Conservation (phyloP, 37 sponge, comb jelly and placozoan genomes). For the Aphrocallistes beatrix region DNA sequence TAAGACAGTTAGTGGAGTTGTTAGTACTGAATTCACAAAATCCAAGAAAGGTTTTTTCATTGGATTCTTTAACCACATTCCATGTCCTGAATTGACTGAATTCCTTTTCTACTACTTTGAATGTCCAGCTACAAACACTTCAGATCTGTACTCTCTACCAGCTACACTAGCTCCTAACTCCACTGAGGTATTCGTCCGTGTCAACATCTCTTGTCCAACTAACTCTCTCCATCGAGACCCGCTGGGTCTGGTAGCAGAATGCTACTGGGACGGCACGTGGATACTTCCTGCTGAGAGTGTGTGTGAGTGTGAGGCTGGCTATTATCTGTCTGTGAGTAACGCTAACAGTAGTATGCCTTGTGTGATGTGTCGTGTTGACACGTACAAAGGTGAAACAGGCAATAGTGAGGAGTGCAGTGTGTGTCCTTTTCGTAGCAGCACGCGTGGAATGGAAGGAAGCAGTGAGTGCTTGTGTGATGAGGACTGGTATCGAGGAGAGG, state of each 20-base stretch:
- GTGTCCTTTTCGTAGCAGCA: neutral
- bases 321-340: neutral
- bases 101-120: neutral
- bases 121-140: neutral
- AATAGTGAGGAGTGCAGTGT: neutral
- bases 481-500: neutral
- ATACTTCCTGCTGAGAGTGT: neutral
- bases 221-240: neutral
- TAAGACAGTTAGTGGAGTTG: neutral
- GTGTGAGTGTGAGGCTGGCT: neutral
- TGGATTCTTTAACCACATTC: neutral
- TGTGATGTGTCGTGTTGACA: neutral
- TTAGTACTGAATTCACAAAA: neutral
- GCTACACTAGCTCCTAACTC: neutral
- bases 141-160: neutral
- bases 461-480: neutral
- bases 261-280: conserved; percentile 13
- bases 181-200: neutral
- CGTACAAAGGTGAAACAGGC: neutral
- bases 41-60: neutral
- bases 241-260: neutral
- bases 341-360: neutral
- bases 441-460: neutral
- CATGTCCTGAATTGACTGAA: neutral
- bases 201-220: neutral